These are phyloP conservation scores for Hoplodrina ambigua DNA, from an alignment of 2,888 invertebrate genomes.

Conservation along the genomic window DNA sequence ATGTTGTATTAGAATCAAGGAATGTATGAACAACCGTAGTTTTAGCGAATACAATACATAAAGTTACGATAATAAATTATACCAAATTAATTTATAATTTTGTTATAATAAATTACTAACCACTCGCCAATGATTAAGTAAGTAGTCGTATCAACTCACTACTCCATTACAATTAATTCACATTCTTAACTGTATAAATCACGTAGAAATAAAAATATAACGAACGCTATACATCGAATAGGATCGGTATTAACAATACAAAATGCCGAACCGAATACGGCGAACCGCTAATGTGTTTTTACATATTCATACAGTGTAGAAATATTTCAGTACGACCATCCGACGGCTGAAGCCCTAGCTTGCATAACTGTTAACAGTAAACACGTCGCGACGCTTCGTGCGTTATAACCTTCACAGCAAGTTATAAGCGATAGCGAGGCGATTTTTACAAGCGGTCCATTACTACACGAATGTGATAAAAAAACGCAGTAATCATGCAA, in stretches of 20 bases:
- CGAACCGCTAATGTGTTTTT: neutral
- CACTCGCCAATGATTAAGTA: conserved; percentile 2
- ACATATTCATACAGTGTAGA: conserved; percentile 5
- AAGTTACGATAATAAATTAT: neutral
- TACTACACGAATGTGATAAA: neutral
- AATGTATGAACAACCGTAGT: too few species aligned
- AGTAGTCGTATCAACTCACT: neutral
- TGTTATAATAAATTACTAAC: neutral
- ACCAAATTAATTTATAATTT: neutral
- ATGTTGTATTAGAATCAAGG: neutral
- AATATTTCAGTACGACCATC: conserved; percentile 36
- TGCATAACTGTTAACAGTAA: conserved; percentile 27
- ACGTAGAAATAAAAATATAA: conserved; percentile 5
- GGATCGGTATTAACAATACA: too few species aligned
- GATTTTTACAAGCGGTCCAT: neutral
- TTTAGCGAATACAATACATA: neutral
- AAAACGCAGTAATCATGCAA: too few species aligned
- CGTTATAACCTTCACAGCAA: conserved; percentile 5
- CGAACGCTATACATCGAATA: too few species aligned
- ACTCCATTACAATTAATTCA: conserved; percentile 25
- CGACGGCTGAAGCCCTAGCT: conserved; percentile 26
- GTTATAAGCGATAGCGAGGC: conserved; percentile 19
- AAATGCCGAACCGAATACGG: too few species aligned
- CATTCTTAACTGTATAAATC: conserved; percentile 9
- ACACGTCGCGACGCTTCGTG: conserved; percentile 35